Conservation (phyloP, 2,113 vertebrate genomes). For the Urocolius indicus region DNA sequence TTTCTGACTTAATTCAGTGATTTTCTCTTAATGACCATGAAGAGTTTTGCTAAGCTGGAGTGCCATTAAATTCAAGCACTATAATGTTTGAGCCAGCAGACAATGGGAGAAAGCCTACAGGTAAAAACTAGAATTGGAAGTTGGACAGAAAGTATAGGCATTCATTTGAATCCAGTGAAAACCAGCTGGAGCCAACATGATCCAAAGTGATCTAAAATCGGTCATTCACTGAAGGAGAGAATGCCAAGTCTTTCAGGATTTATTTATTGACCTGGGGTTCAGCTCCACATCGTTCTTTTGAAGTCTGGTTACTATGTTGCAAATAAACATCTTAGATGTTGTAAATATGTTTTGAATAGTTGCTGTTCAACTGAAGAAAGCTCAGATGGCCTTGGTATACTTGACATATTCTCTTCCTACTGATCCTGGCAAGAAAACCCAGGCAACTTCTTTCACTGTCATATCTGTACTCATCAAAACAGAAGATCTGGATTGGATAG, state of each 20-base stretch:
- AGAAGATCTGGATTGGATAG: neutral
- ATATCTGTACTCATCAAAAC: neutral
- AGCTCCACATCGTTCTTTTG: neutral
- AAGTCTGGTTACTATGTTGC: neutral
- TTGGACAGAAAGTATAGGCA: neutral
- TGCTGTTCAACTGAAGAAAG: neutral
- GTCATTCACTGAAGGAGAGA: neutral
- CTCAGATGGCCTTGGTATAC: neutral
- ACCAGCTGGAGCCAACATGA: neutral
- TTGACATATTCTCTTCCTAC: neutral
- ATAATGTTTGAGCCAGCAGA: constrained; percentile 1
- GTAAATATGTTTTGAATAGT: neutral
- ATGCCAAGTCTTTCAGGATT: neutral
- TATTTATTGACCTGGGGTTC: neutral
- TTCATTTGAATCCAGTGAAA: constrained; percentile 46
- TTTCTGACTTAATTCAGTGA: constrained; percentile 67
- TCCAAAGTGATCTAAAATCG: constrained; percentile 4
- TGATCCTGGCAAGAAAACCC: accelerated
- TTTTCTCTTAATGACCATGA: constrained; percentile 66
- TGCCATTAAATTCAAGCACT: constrained; percentile 48
- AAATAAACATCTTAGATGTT: neutral
- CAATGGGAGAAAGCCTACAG: constrained; percentile 4
- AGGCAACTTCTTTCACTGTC: neutral
- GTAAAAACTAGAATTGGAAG: constrained; percentile 26
- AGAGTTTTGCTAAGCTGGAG: constrained; percentile 61